Conservation (phyloP, 2,113 vertebrate genomes). For the Marcusenius ussheri region DNA sequence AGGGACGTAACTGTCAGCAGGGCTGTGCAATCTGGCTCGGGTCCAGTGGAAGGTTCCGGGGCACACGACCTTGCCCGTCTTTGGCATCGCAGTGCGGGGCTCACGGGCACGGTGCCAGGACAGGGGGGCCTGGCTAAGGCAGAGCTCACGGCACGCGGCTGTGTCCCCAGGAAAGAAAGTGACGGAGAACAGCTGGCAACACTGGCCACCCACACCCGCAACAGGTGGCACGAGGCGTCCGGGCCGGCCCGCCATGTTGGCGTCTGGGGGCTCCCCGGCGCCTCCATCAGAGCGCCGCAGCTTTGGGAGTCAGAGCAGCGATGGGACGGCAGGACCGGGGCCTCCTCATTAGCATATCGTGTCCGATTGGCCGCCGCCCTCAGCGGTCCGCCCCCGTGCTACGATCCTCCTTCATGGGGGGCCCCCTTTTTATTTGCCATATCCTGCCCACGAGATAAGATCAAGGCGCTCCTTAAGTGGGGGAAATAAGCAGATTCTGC, state of each 20-base stretch:
- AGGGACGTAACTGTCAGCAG: neutral
- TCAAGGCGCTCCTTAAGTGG: conserved; percentile 24
- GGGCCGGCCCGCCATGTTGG: neutral
- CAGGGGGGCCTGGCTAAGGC: neutral
- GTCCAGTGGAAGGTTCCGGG: neutral
- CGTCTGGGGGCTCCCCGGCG: neutral
- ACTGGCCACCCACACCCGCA: neutral
- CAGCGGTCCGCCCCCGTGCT: neutral
- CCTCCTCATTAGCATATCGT: neutral
- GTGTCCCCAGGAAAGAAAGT: neutral
- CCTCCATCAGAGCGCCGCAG: neutral
- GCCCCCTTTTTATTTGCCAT: neutral
- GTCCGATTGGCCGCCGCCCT: neutral
- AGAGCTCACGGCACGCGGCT: neutral
- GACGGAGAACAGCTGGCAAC: neutral
- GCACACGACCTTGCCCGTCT: neutral
- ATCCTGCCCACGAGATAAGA: neutral
- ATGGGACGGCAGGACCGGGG: neutral
- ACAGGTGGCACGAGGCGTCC: neutral
- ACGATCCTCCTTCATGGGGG: neutral
- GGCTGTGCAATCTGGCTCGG: neutral
- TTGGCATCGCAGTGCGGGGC: neutral
- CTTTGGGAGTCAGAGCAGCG: neutral
- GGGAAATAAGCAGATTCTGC: conserved; percentile 23
- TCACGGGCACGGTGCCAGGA: neutral